Evolutionary conservation across 2,888 invertebrate genomes (phyloP), one percentile per base, ranked within the genome.

Genomic region (Euproctis similis): DNA sequence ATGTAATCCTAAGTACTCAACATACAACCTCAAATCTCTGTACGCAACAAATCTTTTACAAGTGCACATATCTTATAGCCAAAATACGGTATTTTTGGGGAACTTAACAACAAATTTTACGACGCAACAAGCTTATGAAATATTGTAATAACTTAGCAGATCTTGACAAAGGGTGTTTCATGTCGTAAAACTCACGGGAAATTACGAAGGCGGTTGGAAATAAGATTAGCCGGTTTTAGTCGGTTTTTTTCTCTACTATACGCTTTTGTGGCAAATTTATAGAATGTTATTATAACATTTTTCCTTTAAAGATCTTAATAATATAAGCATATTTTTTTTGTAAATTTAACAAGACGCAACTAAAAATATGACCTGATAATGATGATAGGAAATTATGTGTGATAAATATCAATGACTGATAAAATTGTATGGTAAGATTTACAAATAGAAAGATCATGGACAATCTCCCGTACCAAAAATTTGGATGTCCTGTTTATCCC

Each of bases 81-180:
- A 4, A 8, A 25, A 32, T 24, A 24, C 19, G 12, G 16, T 8
- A 3, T 16, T 10, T 25, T 19, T 10, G 14, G 26, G 14, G 27
- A 13, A 4, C 18, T 22, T 22, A 19, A 27, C 11, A 28, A 28
- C 31, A 30, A 26, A 23, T 16, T 23, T 28, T 26, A 36, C 14
- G 16, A 14, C 26, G 29, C 8, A 25, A 16, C 36, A 35, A 27
- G 36, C 31, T 30, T 39, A 33, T 34, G 21, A 44, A 31, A 48
- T 18, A 45, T 36, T 34, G 33, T 40, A 33, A 48, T 41, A 45
- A 40, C 35, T 41, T 24, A 17, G 17, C 30, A 36, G 34, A 46
- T 43, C 48, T 33, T 26, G 26, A 25, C 24, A 28, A 24, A 33
- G 37, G 28, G 31, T 30, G 27, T 22, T n/a, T 12, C 8, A 16